Base-by-base conservation (phyloP, 35 echinoderm and acorn worm genomes). In the Heliocidaris erythrogramma region DNA sequence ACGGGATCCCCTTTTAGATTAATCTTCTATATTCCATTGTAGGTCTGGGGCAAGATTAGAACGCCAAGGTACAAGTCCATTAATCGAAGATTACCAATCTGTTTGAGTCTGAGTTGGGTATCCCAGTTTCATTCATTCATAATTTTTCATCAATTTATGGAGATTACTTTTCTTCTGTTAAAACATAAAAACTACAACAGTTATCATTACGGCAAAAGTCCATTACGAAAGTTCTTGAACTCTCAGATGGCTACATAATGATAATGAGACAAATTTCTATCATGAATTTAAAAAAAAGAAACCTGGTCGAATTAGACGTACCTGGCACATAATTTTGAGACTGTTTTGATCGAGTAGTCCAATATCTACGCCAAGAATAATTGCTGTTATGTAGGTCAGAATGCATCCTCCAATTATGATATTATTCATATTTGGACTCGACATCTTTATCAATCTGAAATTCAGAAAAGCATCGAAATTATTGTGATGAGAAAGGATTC, bases 361-460 rank as follows among this genome's bases (percentile, higher is more conserved):
- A 17, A 94, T 95, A 53, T 99, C 98, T 0, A 99, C 59, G 30
- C 98, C 98, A 24, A 96, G 93, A 0, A 97, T 61, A 5, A 99
- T 96, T 11, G 95, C 95, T 0, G 98, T 97, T 9, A 94, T 60
- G 88, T 97, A 99, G 12, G 86, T 94, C 14, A 99, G 60, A 31
- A 97, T 97, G 84, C 97, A 97, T 0, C 97, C 97, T 18, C 96
- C 95, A 30, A 99, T 99, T 32, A 99, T 99, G 71, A 99, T 69
- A 85, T 99, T 96, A 48, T 99, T 99, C 47, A 99, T 85, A 90
- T 99, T 99, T 8, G 97, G 98, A 88, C 96, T 97, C 42, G 97
- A 97, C 98, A 99, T 99, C 93, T 97, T 99, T 92, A 97, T 99
- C 47, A 99, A 95, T 88, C 98, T 99, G 89, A 17, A 94, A 95